A percentile compares a stretch with the other conserved stretches of the same genome.
Evolutionary conservation across 2,888 invertebrate genomes (phyloP).

Genomic region (Sesia apiformis): DNA sequence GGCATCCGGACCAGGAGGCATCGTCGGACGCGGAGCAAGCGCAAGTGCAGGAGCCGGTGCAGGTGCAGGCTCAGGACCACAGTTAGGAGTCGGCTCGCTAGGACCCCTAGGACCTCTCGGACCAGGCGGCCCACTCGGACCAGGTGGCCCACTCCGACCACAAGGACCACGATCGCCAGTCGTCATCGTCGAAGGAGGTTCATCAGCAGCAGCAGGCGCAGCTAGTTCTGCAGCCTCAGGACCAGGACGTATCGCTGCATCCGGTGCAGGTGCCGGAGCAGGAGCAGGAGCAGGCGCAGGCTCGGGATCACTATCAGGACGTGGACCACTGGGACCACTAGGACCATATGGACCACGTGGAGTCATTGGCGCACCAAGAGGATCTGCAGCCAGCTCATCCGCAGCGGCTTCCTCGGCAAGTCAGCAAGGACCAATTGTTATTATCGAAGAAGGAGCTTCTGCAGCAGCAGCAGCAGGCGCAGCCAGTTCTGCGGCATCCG

Average conservation of each 20-base stretch:
- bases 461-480: background rate
- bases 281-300: background rate
- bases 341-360: no score
- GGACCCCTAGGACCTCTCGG: no score
- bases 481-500: background rate
- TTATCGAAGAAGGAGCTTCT: background rate
- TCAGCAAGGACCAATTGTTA: no score
- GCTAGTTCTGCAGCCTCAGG: background rate
- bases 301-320: background rate
- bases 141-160: no score
- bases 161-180: background rate
- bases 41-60: conserved; percentile 1
- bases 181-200: background rate
- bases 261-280: conserved; percentile 2
- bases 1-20: background rate
- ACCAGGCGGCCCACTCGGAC: no score
- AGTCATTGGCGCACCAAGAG: no score
- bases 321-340: no score
- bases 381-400: no score
- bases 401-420: no score
- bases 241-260: background rate
- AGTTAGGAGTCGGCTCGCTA: background rate
- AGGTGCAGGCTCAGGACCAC: background rate
- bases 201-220: background rate
- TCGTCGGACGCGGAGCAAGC: background rate